Base-by-base conservation (phyloP, 2,888 invertebrate genomes). In the Galeruca laticollis region DNA sequence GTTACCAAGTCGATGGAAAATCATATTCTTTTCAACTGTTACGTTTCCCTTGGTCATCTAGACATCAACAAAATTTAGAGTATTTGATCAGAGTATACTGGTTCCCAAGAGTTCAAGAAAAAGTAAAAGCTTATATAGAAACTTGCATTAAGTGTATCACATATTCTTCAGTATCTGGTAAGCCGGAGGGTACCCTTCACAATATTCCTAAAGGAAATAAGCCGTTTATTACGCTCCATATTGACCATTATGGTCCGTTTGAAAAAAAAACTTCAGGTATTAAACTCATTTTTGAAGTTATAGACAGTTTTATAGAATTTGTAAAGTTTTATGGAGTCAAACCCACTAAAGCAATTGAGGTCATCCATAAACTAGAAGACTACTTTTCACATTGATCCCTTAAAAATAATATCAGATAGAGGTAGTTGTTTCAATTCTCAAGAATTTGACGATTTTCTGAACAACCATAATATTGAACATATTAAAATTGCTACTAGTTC, bases 101-200 rank as follows among this genome's bases (percentile, higher is more conserved):
- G 61, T 68, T 68, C 68, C 75, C 78, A 6, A 73, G 73, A n/a
- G 74, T 80, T 73, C 76, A 72, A 15, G 57, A 69, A 15, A 74
- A 76, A 52, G 66, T 72, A 6, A 76, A 72, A 64, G 26, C 40
- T n/a, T 73, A 78, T 59, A 73, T 79, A 18, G 21, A 13, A 8
- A 76, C 74, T 47, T 80, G 76, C 68, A 33, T 80, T n/a, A 76
- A 76, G 49, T 80, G 78, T 65, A 72, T 78, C 13, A 69, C 68
- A 37, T 77, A 43, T 51, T 70, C 68, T n/a, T 64, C 62, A 3
- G 18, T 40, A 1, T 68, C 57, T 33, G 76, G 76, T 61, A 74
- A 78, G 59, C 11, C 15, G n/a, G 79, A 15, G 73, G 72, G 60
- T 40, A 21, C 18, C 4, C 21, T 60, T 10, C 37, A 35, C 15